A percentile compares a stretch with the other conserved stretches of the same genome.
Conservation (phyloP, 2,888 invertebrate species). For the Cetonia aurata region DNA sequence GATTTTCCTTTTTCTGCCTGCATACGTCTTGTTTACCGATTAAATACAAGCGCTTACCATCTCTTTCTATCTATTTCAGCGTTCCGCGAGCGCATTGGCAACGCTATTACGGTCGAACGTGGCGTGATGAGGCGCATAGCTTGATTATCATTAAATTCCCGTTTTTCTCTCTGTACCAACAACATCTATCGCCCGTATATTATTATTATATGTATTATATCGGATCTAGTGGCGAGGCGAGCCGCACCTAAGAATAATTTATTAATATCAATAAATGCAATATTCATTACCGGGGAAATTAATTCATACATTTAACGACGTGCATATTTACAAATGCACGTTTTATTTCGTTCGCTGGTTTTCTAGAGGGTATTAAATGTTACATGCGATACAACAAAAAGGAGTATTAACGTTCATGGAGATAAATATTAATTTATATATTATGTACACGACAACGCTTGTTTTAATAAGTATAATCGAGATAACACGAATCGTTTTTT, state of each 20-base stretch:
- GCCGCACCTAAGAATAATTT: conserved; percentile 24
- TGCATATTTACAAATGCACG: not conserved
- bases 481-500: not conserved
- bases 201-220: conserved; percentile 1
- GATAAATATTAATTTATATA: conserved; percentile 11
- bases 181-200: not conserved
- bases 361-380: no score
- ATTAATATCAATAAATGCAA: conserved; percentile 32
- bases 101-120: not conserved
- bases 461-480: conserved; percentile 27
- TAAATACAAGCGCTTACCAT: not conserved
- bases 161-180: conserved; percentile 15
- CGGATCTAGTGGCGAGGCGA: conserved; percentile 1
- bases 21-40: not conserved
- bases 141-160: conserved; percentile 21
- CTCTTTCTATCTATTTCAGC: not conserved
- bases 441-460: not conserved
- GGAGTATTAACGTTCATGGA: not conserved
- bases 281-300: conserved; percentile 15
- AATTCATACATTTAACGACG: conserved; percentile 1
- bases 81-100: not conserved
- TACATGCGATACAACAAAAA: not conserved
- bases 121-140: conserved; percentile 21
- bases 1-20: not conserved
- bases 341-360: not conserved